phyloP scores from a whole-genome alignment of 2,888 invertebrate genomes.

The Philhelius pedissequus region DNA sequence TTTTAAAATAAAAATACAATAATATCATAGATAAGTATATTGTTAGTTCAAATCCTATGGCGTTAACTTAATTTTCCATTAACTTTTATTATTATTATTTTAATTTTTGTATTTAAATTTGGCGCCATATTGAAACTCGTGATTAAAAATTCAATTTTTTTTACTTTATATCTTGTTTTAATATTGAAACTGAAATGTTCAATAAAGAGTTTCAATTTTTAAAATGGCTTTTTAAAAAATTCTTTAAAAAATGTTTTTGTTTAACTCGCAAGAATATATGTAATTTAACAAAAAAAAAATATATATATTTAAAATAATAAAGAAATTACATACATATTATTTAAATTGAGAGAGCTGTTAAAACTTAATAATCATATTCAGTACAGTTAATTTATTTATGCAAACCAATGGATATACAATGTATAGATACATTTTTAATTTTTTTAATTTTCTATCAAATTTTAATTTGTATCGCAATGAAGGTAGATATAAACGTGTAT shows the following conservation, averaged over 20 bases:
- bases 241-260: background rate
- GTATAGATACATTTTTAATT: too few species aligned
- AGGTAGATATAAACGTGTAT: conserved; percentile 29
- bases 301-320: too few species aligned
- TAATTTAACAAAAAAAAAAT: background rate
- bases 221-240: too few species aligned
- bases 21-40: background rate
- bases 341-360: background rate
- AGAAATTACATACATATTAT: background rate
- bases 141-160: too few species aligned
- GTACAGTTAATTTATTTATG: too few species aligned
- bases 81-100: background rate
- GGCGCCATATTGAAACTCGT: too few species aligned
- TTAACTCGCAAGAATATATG: background rate
- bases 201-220: too few species aligned
- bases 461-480: conserved; percentile 56
- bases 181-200: too few species aligned
- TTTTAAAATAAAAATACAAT: background rate
- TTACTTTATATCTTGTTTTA: too few species aligned
- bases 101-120: too few species aligned
- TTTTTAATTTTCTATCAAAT: conserved; percentile 20
- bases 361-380: too few species aligned
- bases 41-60: background rate
- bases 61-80: background rate
- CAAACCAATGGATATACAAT: too few species aligned